A percentile compares a stretch with the other conserved stretches of the same genome.
Evolutionary conservation across 2,888 invertebrate genomes (phyloP).

Genomic region (Dynastes tityus): DNA sequence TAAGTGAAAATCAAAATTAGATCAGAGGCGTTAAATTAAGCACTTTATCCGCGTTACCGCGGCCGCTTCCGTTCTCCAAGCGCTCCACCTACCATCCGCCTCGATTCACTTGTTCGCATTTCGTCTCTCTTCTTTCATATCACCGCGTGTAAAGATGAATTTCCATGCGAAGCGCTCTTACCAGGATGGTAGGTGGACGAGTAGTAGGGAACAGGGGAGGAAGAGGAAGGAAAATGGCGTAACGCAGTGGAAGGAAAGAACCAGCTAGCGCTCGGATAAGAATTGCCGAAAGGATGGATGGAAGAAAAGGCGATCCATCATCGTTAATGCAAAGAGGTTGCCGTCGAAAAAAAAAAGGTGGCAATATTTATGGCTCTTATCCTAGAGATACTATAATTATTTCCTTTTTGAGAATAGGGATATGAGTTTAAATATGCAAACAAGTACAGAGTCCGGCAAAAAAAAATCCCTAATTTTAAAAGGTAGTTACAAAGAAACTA

Average conservation of each 20-base stretch:
- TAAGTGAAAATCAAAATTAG: slow-evolving; percentile 38
- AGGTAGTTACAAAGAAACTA: no score
- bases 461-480: no score
- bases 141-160: slow-evolving; percentile 13
- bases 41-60: slow-evolving; percentile 25
- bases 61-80: neutral
- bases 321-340: slow-evolving; percentile 35
- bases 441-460: no score
- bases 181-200: neutral
- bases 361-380: slow-evolving; percentile 36
- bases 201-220: neutral
- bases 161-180: slow-evolving; percentile 23
- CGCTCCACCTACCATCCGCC: neutral
- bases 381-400: slow-evolving; percentile 14
- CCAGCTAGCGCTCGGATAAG: slow-evolving; percentile 15
- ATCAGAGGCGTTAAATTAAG: slow-evolving; percentile 32
- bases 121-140: slow-evolving; percentile 16
- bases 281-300: slow-evolving; percentile 35
- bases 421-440: neutral
- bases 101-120: slow-evolving; percentile 16
- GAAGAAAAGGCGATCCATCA: slow-evolving; percentile 39
- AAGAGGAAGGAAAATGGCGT: slow-evolving; percentile 7
- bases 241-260: slow-evolving; percentile 1
- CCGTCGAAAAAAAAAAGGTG: slow-evolving; percentile 5
- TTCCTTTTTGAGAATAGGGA: neutral